These are phyloP conservation scores for Temnothorax ravouxi DNA, from an alignment of 2,888 invertebrate genomes.

Conservation along the genomic window DNA sequence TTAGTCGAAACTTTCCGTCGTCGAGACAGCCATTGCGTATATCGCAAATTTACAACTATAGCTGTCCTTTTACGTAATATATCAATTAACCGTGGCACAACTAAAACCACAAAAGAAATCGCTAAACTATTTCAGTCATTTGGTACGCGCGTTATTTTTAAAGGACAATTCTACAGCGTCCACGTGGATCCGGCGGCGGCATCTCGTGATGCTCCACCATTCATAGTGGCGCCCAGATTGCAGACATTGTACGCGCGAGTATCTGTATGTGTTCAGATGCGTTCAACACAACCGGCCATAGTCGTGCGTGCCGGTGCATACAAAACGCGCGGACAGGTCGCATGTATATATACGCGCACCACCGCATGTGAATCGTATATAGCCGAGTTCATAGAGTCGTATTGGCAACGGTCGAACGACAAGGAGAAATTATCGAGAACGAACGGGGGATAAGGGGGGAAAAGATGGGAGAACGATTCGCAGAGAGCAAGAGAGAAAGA, in stretches of 20 bases:
- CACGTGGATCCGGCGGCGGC: constrained; percentile 69
- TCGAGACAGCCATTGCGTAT: background rate
- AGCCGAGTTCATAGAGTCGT: constrained; percentile 27
- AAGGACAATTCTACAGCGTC: constrained; percentile 47
- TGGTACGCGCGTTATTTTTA: background rate
- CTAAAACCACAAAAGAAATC: background rate
- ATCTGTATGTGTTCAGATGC: constrained; percentile 59
- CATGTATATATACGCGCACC: constrained; percentile 1
- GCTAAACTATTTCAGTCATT: background rate
- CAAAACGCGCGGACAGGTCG: constrained; percentile 38
- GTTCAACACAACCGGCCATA: constrained; percentile 25
- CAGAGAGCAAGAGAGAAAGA: background rate
- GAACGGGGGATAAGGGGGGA: constrained; percentile 37
- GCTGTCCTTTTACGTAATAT: background rate
- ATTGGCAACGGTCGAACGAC: constrained; percentile 43
- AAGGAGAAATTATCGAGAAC: constrained; percentile 52
- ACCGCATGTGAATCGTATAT: constrained; percentile 37
- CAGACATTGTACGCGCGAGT: constrained; percentile 57
- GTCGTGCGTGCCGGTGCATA: constrained; percentile 55
- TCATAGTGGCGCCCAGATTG: constrained; percentile 82
- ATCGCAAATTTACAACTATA: background rate
- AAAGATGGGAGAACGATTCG: constrained; percentile 44
- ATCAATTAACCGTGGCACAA: background rate
- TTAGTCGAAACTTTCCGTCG: background rate
- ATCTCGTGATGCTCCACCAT: constrained; percentile 76